Evolutionary conservation across 2,888 invertebrate species (phyloP).

Genomic region (Diploptera punctata): DNA sequence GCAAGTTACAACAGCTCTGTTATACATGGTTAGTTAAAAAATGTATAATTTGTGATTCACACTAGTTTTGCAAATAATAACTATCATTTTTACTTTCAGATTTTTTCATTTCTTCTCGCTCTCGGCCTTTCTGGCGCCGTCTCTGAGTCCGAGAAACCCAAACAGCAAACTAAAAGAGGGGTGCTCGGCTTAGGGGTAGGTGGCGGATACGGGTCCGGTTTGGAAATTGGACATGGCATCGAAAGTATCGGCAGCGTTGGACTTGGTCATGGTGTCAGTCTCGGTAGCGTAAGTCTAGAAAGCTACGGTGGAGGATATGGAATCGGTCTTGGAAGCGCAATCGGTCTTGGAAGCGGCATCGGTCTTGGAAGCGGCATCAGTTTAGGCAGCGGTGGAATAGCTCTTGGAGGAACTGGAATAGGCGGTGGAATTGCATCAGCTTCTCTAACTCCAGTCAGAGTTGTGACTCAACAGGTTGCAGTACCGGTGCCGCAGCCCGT

Average conservation of each 20-base stretch:
- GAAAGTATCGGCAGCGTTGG: neutral
- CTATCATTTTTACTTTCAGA: neutral
- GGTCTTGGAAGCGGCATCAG: neutral
- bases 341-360: neutral
- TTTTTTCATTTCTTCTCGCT: neutral
- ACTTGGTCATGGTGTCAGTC: neutral
- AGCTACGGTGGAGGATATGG: neutral
- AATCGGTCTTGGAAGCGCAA: neutral
- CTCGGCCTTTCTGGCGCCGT: neutral
- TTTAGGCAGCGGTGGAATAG: neutral
- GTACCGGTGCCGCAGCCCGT: slow-evolving; percentile 9
- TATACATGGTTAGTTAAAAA: no score
- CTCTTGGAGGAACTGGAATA: neutral
- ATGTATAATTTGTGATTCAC: no score
- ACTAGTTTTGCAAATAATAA: no score
- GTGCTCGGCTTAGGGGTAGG: neutral
- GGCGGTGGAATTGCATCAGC: neutral
- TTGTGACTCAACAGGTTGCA: slow-evolving; percentile 19
- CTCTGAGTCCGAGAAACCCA: neutral
- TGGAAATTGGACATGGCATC: neutral
- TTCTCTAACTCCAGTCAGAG: neutral
- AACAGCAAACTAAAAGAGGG: neutral
- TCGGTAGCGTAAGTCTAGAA: no score
- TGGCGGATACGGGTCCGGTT: neutral
- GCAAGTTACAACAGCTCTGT: no score